A percentile compares a stretch with the other conserved stretches of the same genome.
phyloP scores from a whole-genome alignment of 2,113 vertebrate species.

The Marmota monax region DNA sequence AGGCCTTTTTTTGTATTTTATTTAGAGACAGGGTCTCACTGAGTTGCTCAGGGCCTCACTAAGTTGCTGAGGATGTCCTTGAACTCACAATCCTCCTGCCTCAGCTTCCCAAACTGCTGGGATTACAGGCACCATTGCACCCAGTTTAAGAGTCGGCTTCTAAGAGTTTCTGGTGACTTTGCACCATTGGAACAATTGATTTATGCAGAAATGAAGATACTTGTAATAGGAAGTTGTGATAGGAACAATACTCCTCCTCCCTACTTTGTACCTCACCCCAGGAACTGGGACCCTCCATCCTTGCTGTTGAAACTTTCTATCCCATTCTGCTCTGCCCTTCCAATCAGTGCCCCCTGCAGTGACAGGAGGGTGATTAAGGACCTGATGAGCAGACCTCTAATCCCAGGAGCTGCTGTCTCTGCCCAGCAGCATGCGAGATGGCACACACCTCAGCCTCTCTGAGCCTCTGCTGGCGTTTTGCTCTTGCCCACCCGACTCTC shows the following conservation, averaged over 20 bases:
- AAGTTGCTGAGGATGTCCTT: no score
- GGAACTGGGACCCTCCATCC: neutral
- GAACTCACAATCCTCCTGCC: no score
- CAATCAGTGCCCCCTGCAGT: no score
- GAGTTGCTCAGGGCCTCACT: no score
- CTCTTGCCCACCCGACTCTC: neutral
- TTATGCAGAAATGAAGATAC: neutral
- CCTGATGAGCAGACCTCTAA: accelerated
- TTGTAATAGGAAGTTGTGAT: neutral
- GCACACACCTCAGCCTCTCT: neutral
- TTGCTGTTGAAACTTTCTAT: neutral
- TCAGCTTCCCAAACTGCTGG: no score
- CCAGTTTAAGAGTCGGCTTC: no score
- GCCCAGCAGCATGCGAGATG: neutral
- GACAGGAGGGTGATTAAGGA: neutral
- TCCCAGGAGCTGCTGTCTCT: neutral
- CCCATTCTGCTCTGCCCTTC: neutral
- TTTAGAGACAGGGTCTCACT: no score
- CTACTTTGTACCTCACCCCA: neutral
- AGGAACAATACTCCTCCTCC: accelerated
- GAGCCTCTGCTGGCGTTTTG: no score
- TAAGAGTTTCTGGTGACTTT: neutral
- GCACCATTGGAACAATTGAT: neutral
- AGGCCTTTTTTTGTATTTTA: no score
- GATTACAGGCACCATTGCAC: neutral